Base-by-base conservation (phyloP, 2,888 invertebrate genomes). In the Thalpophila matura region DNA sequence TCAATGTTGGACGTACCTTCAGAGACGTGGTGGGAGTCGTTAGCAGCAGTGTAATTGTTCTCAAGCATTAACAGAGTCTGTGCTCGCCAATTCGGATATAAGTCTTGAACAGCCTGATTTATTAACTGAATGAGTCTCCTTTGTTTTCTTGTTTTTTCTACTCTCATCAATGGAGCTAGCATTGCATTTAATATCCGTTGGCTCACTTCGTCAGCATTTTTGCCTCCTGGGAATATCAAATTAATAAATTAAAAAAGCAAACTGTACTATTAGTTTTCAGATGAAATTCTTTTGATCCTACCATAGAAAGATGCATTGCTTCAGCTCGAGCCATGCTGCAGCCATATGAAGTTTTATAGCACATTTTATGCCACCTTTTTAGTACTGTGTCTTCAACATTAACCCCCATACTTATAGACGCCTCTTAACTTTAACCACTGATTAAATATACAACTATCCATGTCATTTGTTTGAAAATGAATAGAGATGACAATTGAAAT, bases 51-150 rank as follows among this genome's bases (percentile, higher is more conserved):
- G 6, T 18, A 1, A 3, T 1, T 37, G 4, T 10, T 18, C 1
- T 42, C 6, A 14, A 9, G 9, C 2, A n/a, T 6, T 14, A 7
- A 14, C 12, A 33, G 14, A 6, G 6, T 6, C 12, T 16, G 6
- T n/a, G 26, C 18, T 45, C 53, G 53, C 26, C 24, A 35, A 26
- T 40, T 0, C 0, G 45, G 35, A 37, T 45, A 14, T 0, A 20
- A 0, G 0, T n/a, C 27, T 9, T 50, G 4, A 24, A 9, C 1
- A 18, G 51, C 56, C 9, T 45, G n/a, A 27, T 38, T 18, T 6
- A 50, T 4, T 24, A 3, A 4, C 33, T 31, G 37, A 16, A 53
- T 1, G 5, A 69, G 18, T 20, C 31, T 53, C 51, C 1, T 46
- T 18, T 57, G 37, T 14, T 35, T 10, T 18, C 26, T 38, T 9